A percentile compares a stretch with the other conserved stretches of the same genome.
Evolutionary conservation across 2,797 vertebrate species (phyloP).

Genomic region (Coccyzus lansbergi): DNA sequence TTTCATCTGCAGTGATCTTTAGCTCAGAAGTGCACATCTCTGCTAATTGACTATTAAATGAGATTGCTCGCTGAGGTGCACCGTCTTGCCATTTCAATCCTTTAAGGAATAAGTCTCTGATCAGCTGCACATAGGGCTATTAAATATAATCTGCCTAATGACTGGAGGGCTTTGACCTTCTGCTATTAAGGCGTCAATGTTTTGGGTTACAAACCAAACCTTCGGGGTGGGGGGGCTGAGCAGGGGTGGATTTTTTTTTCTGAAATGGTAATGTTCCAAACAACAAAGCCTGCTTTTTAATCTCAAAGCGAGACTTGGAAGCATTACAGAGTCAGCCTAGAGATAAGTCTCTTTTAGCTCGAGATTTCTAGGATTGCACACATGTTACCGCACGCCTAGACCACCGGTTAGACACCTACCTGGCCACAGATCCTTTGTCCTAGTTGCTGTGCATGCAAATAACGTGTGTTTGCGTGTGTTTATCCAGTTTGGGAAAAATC

Average conservation of each 20-base stretch:
- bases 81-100: neutral
- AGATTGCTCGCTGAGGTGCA: neutral
- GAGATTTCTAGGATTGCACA: constrained; percentile 15
- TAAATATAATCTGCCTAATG: constrained; percentile 44
- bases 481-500: constrained; percentile 26
- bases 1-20: neutral
- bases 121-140: constrained; percentile 12
- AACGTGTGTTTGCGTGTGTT: neutral
- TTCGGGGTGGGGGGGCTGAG: neutral
- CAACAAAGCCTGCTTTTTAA: constrained; percentile 56
- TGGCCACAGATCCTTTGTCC: constrained; percentile 32
- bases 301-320: constrained; percentile 5
- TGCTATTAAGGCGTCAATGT: neutral
- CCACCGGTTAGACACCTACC: constrained; percentile 30
- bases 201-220: constrained; percentile 26
- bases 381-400: neutral
- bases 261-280: constrained; percentile 18
- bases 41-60: constrained; percentile 38
- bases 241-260: neutral
- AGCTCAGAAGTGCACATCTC: constrained; percentile 18
- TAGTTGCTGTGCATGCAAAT: constrained; percentile 28
- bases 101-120: constrained; percentile 47
- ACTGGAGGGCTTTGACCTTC: constrained; percentile 7
- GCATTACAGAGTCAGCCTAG: neutral
- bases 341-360: constrained; percentile 18